phyloP scores from a whole-genome alignment of 23 tunicate genomes.

The Styela clava region DNA sequence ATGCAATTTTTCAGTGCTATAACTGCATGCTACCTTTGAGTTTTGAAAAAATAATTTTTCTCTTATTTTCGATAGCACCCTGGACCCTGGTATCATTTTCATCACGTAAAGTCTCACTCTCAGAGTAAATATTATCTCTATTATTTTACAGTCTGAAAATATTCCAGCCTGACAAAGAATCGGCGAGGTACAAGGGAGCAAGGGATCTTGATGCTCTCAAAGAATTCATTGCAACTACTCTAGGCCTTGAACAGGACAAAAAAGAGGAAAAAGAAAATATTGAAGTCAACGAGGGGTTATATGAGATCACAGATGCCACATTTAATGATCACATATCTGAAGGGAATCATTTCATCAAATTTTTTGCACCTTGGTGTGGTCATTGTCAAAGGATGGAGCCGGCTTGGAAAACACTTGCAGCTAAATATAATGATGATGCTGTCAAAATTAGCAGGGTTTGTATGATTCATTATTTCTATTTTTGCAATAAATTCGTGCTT shows the following conservation, averaged over 20 bases:
- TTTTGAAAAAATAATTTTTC: too few species aligned
- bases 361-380: conserved; percentile 97
- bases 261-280: background rate
- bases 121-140: too few species aligned
- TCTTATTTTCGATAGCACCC: too few species aligned
- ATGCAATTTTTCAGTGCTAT: too few species aligned
- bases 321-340: conserved; percentile 57
- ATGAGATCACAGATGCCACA: conserved; percentile 57
- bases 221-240: conserved; percentile 23
- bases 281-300: conserved; percentile 52
- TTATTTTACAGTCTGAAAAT: conserved; percentile 67
- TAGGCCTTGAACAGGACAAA: conserved; percentile 3
- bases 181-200: conserved; percentile 56
- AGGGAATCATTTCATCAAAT: conserved; percentile 68
- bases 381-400: conserved; percentile 87
- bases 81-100: too few species aligned
- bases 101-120: too few species aligned
- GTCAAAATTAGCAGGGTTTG: conserved; percentile 73
- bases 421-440: conserved; percentile 24
- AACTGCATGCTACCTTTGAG: too few species aligned
- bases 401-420: conserved; percentile 69
- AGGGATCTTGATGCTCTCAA: conserved; percentile 61
- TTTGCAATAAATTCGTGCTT: too few species aligned
- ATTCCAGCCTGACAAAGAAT: conserved; percentile 46
- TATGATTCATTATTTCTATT: background rate